Percentiles rank a stretch among this genome's conserved stretches.
Conservation (phyloP, 2,888 invertebrate genomes). For the Pheosia tremula region DNA sequence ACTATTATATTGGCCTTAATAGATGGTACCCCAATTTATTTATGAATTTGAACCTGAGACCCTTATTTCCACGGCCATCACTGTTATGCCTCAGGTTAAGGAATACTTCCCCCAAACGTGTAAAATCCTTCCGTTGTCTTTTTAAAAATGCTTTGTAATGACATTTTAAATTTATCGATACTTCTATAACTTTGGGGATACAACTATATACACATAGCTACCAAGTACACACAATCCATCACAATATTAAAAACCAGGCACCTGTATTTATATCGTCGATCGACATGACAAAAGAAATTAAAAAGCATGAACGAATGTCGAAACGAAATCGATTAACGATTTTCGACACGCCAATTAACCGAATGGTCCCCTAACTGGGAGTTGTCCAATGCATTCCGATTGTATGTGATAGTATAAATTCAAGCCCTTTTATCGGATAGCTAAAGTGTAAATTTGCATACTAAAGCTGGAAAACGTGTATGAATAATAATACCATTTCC, state of each 20-base stretch:
- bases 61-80: no score
- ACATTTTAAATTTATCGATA: no score
- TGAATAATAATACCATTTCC: conserved; percentile 33
- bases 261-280: conserved; percentile 7
- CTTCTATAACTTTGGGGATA: no score
- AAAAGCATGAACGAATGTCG: conserved; percentile 15
- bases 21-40: not conserved
- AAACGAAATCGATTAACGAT: conserved; percentile 33
- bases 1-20: not conserved
- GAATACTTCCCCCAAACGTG: no score
- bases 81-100: no score
- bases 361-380: conserved; percentile 21
- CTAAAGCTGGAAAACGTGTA: conserved; percentile 37
- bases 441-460: conserved; percentile 36
- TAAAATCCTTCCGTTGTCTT: no score
- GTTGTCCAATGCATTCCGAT: conserved; percentile 22
- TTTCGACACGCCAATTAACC: conserved; percentile 45
- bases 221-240: not conserved
- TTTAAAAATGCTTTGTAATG: no score
- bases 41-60: no score
- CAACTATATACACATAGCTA: no score
- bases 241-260: no score
- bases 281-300: conserved; percentile 17
- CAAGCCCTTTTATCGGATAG: conserved; percentile 26
- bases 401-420: conserved; percentile 13